Conservation (phyloP, 2,888 invertebrate species). For the Sinopyrophorus schimmeli region DNA sequence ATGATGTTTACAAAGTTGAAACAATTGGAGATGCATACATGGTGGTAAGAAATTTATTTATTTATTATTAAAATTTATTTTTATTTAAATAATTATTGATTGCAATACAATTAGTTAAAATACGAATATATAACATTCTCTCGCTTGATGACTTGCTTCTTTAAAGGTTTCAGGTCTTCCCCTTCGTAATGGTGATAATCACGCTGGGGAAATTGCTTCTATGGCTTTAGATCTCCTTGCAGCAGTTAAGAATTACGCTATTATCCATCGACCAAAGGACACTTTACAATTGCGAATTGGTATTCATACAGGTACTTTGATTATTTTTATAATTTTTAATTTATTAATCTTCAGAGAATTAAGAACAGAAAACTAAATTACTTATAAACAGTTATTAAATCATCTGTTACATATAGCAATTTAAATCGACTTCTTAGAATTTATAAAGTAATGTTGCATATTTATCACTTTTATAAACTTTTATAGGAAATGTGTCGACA, state of each 20-base stretch:
- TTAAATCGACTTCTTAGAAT: too few relatives aligned
- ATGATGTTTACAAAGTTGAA: slow-evolving; percentile 98
- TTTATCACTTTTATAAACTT: too few relatives aligned
- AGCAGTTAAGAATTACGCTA: slow-evolving; percentile 83
- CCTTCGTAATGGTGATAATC: slow-evolving; percentile 79
- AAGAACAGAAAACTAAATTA: too few relatives aligned
- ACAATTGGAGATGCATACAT: slow-evolving; percentile 87
- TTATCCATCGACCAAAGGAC: slow-evolving; percentile 87
- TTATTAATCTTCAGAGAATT: slow-evolving; percentile 6
- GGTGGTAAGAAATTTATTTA: slow-evolving; percentile 60
- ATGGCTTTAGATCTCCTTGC: slow-evolving; percentile 87
- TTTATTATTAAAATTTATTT: background rate
- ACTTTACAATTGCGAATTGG: slow-evolving; percentile 89
- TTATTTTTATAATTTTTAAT: background rate
- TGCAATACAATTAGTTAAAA: background rate
- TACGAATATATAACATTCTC: background rate
- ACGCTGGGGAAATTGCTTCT: slow-evolving; percentile 91
- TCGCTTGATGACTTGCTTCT: slow-evolving; percentile 8
- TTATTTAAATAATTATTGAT: background rate
- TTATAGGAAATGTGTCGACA: too few relatives aligned
- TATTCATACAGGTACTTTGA: slow-evolving; percentile 77
- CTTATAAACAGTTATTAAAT: too few relatives aligned
- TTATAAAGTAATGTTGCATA: too few relatives aligned
- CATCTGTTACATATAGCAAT: too few relatives aligned
- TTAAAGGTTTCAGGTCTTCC: slow-evolving; percentile 84